Conservation (phyloP, 2,113 vertebrate species). For the Myrmecobius fasciatus region DNA sequence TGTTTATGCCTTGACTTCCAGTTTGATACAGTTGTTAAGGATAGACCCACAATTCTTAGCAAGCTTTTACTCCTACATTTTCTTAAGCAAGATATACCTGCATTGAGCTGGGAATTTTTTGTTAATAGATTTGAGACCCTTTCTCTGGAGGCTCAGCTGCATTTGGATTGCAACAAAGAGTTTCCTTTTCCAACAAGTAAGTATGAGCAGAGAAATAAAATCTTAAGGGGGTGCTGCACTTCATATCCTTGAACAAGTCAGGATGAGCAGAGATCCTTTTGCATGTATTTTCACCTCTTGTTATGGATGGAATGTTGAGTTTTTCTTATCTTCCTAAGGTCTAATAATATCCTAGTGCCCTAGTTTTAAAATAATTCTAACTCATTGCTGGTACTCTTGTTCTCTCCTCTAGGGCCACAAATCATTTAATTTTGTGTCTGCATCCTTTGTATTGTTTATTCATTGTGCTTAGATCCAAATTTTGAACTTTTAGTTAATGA, state of each 20-base stretch:
- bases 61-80: constrained; percentile 97
- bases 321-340: not conserved
- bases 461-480: not conserved
- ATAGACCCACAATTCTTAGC: constrained; percentile 96
- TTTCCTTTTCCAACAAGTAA: constrained; percentile 99
- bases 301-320: not conserved
- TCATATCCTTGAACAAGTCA: not conserved
- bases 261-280: not conserved
- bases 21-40: constrained; percentile 98
- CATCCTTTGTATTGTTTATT: constrained; percentile 1
- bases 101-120: constrained; percentile 99
- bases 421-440: not conserved
- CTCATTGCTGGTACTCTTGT: constrained; percentile 17
- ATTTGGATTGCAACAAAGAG: constrained; percentile 99
- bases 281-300: not conserved
- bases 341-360: not conserved
- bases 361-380: not conserved
- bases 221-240: constrained; percentile 1
- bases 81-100: constrained; percentile 96
- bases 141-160: constrained; percentile 98
- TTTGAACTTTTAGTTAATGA: not conserved
- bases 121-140: constrained; percentile 98
- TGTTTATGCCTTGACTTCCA: constrained; percentile 99
- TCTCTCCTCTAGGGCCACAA: not conserved
- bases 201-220: constrained; percentile 71